These are phyloP conservation scores for Trichogramma pretiosum DNA, from an alignment of 1,140 invertebrate species.

Conservation along the genomic window DNA sequence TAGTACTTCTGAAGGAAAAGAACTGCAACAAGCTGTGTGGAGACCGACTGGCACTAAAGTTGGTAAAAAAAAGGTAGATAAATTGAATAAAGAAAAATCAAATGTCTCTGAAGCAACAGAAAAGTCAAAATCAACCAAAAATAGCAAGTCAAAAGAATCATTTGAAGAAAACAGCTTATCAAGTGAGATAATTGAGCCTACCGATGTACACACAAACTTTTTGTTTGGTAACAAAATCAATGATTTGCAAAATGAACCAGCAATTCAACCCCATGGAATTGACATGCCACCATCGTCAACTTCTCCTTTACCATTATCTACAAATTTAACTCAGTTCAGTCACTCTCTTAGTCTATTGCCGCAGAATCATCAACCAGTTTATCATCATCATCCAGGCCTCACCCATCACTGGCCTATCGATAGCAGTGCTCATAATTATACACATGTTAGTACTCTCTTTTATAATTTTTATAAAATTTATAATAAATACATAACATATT, in stretches of 20 bases:
- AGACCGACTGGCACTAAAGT: slow-evolving; percentile 41
- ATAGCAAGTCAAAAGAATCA: slow-evolving; percentile 23
- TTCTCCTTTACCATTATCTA: slow-evolving; percentile 21
- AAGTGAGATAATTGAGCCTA: slow-evolving; percentile 13
- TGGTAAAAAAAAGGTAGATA: slow-evolving; percentile 34
- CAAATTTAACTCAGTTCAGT: slow-evolving; percentile 17
- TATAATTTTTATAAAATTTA: background rate
- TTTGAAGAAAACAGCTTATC: slow-evolving; percentile 14
- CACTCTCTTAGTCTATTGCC: slow-evolving; percentile 24
- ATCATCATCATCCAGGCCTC: slow-evolving; percentile 33
- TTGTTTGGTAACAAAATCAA: too few species aligned
- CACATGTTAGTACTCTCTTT: slow-evolving; percentile 27
- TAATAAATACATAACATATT: background rate
- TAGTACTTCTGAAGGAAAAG: slow-evolving; percentile 29
- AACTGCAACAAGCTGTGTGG: slow-evolving; percentile 42
- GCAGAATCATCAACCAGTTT: slow-evolving; percentile 31
- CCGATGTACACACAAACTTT: slow-evolving; percentile 12
- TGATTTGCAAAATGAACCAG: slow-evolving; percentile 7
- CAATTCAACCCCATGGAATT: slow-evolving; percentile 18
- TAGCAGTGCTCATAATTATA: slow-evolving; percentile 35
- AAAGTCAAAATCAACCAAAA: slow-evolving; percentile 20
- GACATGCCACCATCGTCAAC: slow-evolving; percentile 24
- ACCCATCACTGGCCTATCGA: slow-evolving; percentile 42
- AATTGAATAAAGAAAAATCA: slow-evolving; percentile 20
- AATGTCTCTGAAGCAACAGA: slow-evolving; percentile 20